Conservation (phyloP, 2,797 vertebrate genomes). For the Artibeus jamaicensis region DNA sequence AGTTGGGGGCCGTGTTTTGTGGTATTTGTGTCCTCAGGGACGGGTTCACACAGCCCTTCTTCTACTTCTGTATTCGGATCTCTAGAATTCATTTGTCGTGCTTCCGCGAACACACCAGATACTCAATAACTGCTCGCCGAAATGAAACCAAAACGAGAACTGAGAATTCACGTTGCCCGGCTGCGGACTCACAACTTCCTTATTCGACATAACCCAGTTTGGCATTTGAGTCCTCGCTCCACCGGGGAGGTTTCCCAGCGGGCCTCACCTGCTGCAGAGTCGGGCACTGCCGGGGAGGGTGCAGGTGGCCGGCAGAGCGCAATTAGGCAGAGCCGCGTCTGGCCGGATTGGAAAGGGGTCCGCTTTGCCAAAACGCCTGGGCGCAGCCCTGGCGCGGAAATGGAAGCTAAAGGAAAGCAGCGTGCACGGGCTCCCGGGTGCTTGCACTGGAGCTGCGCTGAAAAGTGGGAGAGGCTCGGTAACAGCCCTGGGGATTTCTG, state of each 20-base stretch:
- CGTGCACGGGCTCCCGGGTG: not conserved
- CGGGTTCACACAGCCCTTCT: not conserved
- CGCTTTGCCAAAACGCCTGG: not conserved
- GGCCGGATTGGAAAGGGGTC: not conserved
- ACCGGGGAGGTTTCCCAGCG: not conserved
- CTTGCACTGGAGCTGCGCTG: rapidly evolving
- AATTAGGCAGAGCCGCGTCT: not conserved
- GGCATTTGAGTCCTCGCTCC: not conserved
- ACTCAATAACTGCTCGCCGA: not conserved
- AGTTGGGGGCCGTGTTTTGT: not conserved
- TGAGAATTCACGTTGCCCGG: not conserved
- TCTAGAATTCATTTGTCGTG: not conserved
- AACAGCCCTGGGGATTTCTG: not conserved
- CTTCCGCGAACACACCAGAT: not conserved
- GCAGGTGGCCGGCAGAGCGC: not conserved
- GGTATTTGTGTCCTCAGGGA: not conserved
- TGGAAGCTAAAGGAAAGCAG: too few species aligned
- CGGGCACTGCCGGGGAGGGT: not conserved
- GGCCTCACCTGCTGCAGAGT: not conserved
- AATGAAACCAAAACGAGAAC: not conserved
- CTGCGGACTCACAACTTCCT: not conserved
- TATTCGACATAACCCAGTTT: not conserved
- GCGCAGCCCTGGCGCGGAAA: not conserved
- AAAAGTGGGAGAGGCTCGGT: not conserved
- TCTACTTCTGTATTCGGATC: not conserved